Evolutionary conservation across 2,113 vertebrate species (phyloP).

Genomic region (Ptilorrhoa leucosticta): DNA sequence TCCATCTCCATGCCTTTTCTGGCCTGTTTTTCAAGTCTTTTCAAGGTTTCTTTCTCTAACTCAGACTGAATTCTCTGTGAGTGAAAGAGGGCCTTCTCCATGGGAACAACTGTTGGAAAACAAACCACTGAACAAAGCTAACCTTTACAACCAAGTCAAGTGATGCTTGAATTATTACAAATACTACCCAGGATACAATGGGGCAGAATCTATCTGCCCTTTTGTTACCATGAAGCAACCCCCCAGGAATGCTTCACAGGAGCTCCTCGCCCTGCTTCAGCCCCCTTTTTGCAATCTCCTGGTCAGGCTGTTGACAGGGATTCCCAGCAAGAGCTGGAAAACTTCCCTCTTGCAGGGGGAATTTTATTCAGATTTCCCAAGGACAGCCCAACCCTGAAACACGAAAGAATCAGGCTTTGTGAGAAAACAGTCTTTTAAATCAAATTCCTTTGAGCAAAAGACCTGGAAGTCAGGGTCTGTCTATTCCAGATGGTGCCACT

Average conservation of each 20-base stretch:
- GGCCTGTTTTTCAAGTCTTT: slow-evolving; percentile 6
- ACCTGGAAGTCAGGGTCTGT: not conserved
- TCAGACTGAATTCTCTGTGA: slow-evolving; percentile 37
- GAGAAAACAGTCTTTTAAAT: not conserved
- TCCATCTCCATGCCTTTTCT: not conserved
- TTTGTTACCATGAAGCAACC: not conserved
- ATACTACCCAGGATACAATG: slow-evolving; percentile 29
- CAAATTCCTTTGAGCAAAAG: not conserved
- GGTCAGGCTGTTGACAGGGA: not conserved
- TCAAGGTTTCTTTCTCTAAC: slow-evolving; percentile 10
- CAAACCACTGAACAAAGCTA: slow-evolving; percentile 58
- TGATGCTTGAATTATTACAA: slow-evolving; percentile 59
- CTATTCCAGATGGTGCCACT: not conserved
- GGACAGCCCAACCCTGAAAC: not conserved
- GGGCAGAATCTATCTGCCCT: slow-evolving; percentile 26
- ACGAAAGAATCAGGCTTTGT: not conserved
- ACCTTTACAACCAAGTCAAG: slow-evolving; percentile 61
- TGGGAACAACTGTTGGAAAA: slow-evolving; percentile 68
- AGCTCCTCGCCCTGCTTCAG: not conserved
- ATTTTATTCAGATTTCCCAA: not conserved
- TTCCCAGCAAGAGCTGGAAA: not conserved
- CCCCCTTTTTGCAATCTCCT: not conserved
- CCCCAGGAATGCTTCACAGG: not conserved
- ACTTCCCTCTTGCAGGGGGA: not conserved
- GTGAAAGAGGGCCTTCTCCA: slow-evolving; percentile 60